Evolutionary conservation across 2,797 vertebrate genomes (phyloP).

Genomic region (Sandelia bainsii): DNA sequence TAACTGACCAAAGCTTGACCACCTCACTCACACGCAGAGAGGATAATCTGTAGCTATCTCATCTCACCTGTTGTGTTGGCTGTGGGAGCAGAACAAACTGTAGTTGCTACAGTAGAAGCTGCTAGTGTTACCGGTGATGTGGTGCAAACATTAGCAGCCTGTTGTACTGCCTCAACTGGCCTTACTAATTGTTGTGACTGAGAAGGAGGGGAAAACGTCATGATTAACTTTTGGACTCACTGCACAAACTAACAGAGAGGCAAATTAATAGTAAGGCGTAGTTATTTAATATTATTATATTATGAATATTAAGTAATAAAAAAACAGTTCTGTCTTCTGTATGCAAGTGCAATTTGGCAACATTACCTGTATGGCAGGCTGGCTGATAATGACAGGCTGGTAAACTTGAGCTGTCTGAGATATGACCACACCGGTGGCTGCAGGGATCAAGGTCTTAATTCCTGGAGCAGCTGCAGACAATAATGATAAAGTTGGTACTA

Average conservation of each 20-base stretch:
- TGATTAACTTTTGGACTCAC: background rate
- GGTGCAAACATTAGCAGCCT: slow-evolving; percentile 32
- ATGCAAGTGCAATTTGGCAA: background rate
- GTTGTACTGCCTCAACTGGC: slow-evolving; percentile 50
- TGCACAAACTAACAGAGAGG: background rate
- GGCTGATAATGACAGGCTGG: slow-evolving; percentile 83
- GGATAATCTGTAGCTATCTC: too few relatives aligned
- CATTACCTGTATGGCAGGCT: slow-evolving; percentile 74
- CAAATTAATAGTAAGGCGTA: background rate
- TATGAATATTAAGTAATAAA: background rate
- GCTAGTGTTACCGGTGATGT: slow-evolving; percentile 32
- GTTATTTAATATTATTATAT: too few relatives aligned
- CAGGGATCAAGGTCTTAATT: slow-evolving; percentile 78
- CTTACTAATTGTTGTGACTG: slow-evolving; percentile 55
- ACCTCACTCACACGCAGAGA: background rate
- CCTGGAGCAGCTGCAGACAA: slow-evolving; percentile 76
- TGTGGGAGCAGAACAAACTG: slow-evolving; percentile 8
- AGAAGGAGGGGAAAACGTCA: background rate
- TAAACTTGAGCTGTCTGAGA: slow-evolving; percentile 91
- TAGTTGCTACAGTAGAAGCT: slow-evolving; percentile 37
- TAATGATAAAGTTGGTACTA: slow-evolving; percentile 1
- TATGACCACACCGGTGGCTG: slow-evolving; percentile 87
- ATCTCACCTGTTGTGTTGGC: slow-evolving; percentile 55
- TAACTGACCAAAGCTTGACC: background rate
- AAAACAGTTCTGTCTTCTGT: background rate